Conservation (phyloP, 2,113 vertebrate genomes). For the Ictalurus punctatus region DNA sequence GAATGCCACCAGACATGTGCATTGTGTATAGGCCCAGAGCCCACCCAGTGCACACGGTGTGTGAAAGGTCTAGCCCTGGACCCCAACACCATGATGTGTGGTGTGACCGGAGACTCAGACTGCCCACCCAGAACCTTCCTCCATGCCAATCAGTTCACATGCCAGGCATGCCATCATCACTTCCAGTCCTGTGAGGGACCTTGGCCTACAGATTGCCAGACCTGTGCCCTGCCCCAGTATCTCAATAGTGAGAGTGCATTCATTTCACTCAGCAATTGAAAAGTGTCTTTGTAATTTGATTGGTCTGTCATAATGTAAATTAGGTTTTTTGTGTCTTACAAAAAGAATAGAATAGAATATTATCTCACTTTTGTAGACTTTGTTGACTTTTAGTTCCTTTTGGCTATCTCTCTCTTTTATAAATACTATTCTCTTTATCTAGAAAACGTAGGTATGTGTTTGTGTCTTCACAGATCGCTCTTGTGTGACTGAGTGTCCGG, state of each 20-base stretch:
- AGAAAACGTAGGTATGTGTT: background rate
- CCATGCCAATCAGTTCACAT: conserved; percentile 74
- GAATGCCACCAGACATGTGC: conserved; percentile 77
- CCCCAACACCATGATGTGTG: conserved; percentile 71
- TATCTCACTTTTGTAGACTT: background rate
- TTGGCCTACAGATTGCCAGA: conserved; percentile 64
- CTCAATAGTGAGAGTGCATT: conserved; percentile 66
- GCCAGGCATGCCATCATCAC: conserved; percentile 68
- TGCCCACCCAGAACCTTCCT: conserved; percentile 71
- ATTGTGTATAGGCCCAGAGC: conserved; percentile 67
- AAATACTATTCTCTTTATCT: background rate
- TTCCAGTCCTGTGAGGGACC: conserved; percentile 72
- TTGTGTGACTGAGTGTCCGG: conserved; percentile 69
- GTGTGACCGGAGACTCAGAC: conserved; percentile 71
- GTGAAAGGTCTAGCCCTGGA: conserved; percentile 70
- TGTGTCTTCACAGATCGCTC: conserved; percentile 64
- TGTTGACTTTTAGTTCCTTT: background rate
- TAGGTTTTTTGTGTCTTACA: background rate
- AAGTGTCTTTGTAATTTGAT: background rate
- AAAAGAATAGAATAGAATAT: no score
- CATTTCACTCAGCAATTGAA: background rate
- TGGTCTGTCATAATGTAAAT: background rate
- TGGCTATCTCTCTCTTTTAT: background rate
- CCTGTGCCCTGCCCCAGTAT: conserved; percentile 66
- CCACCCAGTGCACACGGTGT: conserved; percentile 75